Evolutionary conservation across 2,113 vertebrate genomes (phyloP).

Genomic region (Grammomys surdaster): DNA sequence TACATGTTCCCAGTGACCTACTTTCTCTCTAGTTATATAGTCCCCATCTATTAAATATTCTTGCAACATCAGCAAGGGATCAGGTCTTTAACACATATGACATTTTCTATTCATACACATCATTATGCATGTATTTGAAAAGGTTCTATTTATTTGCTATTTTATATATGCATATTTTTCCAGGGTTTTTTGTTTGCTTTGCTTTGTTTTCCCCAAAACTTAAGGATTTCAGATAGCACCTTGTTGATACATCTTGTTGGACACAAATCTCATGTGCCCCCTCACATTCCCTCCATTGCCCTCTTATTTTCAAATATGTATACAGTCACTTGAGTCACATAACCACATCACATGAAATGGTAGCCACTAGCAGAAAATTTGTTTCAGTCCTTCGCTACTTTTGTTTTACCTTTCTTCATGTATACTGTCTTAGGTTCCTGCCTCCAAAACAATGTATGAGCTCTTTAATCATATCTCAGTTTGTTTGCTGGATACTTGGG

Average conservation of each 20-base stretch:
- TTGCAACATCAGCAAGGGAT: background rate
- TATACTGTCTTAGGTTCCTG: background rate
- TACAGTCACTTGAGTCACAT: background rate
- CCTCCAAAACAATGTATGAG: background rate
- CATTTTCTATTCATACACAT: background rate
- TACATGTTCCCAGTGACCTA: background rate
- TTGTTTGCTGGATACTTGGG: background rate
- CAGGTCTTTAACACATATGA: background rate
- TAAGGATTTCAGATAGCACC: background rate
- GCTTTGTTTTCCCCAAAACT: constrained; percentile 11
- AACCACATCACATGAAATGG: background rate
- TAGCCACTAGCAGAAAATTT: background rate
- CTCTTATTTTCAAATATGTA: background rate
- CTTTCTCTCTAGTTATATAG: background rate
- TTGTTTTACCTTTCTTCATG: background rate
- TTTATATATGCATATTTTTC: background rate
- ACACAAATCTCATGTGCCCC: background rate
- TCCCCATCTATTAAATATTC: background rate
- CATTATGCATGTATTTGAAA: background rate
- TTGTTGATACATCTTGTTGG: background rate
- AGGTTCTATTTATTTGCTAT: background rate
- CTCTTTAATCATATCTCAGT: background rate
- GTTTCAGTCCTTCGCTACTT: background rate
- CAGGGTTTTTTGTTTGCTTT: background rate
- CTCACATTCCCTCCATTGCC: background rate